Evolutionary conservation across 2,797 vertebrate species (phyloP).

Genomic region (Mallotus villosus): DNA sequence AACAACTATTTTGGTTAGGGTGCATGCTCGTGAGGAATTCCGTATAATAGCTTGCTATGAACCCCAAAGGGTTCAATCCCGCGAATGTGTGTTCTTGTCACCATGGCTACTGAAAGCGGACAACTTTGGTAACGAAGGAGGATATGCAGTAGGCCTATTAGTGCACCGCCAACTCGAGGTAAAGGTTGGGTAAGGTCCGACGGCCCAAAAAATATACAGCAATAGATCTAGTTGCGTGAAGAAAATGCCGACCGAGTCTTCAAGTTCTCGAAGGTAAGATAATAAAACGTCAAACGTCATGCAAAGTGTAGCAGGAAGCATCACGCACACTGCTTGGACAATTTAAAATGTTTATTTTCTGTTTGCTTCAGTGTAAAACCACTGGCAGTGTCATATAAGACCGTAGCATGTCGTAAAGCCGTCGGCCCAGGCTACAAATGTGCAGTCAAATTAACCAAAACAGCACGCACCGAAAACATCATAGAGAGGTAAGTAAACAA

Average conservation of each 20-base stretch:
- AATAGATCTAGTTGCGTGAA: neutral
- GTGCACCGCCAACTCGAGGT: too few species aligned
- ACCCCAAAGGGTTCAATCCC: too few species aligned
- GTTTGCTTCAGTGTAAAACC: neutral
- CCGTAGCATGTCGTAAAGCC: neutral
- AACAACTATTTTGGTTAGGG: too few species aligned
- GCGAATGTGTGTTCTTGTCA: neutral
- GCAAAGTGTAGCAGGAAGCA: neutral
- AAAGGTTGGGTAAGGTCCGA: too few species aligned
- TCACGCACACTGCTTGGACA: too few species aligned
- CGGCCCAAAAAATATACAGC: neutral
- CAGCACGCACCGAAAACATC: conserved; percentile 24
- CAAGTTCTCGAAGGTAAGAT: neutral
- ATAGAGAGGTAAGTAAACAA: conserved; percentile 59
- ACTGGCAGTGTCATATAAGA: conserved; percentile 16
- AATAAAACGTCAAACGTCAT: neutral
- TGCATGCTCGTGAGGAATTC: too few species aligned
- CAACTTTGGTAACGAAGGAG: too few species aligned
- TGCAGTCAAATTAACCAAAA: conserved; percentile 27
- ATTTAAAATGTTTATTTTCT: neutral
- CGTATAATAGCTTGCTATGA: neutral
- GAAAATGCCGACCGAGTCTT: neutral
- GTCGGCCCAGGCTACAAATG: conserved; percentile 12
- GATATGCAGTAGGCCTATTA: neutral
- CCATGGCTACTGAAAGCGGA: neutral